These are phyloP conservation scores for Mus musculus DNA, from an alignment of 2,113 vertebrate species.

Conservation along the genomic window GRCm39 chr9:87778001-87778500, in stretches of 20 bases:
- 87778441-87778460: conserved; percentile 40
- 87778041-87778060: neutral
- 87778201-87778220: neutral
- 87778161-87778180: neutral
- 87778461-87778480: conserved; percentile 35
- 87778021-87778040: neutral
- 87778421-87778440: conserved; percentile 65
- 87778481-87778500: neutral
- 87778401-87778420: conserved; percentile 74
- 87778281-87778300: conserved; percentile 77
- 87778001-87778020: neutral
- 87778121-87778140: neutral
- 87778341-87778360: conserved; percentile 62
- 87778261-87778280: conserved; percentile 72
- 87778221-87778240: conserved; percentile 9
- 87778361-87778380: conserved; percentile 37
- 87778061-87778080: neutral
- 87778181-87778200: neutral
- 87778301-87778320: conserved; percentile 71
- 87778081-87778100: neutral
- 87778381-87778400: conserved; percentile 35
- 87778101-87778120: too few species aligned
- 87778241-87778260: conserved; percentile 74
- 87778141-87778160: neutral
- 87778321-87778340: conserved; percentile 69